A percentile compares a stretch with the other conserved stretches of the same genome.
Evolutionary conservation across 1,140 invertebrate genomes (phyloP).

Genomic region (Zaprionus vittiger): DNA sequence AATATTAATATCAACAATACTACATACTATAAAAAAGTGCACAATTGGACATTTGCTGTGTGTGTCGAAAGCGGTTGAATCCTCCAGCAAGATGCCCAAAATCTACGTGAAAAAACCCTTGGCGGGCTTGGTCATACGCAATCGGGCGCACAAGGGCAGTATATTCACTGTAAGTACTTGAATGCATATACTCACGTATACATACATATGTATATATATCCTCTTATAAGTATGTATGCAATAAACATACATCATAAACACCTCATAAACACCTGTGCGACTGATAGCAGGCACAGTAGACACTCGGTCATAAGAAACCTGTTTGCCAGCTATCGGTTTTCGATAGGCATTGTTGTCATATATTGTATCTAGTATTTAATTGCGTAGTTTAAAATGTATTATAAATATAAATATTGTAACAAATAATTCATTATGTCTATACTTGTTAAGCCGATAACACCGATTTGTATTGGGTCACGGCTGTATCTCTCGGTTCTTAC

Average conservation of each 20-base stretch:
- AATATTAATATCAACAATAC: background rate
- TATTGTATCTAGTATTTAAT: background rate
- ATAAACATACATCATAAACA: constrained; percentile 1
- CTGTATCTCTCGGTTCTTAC: background rate
- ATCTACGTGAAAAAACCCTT: constrained; percentile 84
- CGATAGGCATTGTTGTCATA: background rate
- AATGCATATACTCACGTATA: constrained; percentile 1
- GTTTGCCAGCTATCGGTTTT: background rate
- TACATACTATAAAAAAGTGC: background rate
- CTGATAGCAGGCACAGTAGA: constrained; percentile 32
- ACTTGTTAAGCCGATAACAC: background rate
- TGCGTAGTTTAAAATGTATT: background rate
- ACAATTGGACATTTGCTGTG: constrained; percentile 21
- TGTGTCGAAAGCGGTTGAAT: constrained; percentile 4
- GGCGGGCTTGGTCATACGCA: constrained; percentile 89
- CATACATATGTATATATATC: background rate
- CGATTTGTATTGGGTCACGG: background rate
- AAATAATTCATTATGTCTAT: background rate
- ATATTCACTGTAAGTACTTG: constrained; percentile 88
- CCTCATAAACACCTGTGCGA: constrained; percentile 36
- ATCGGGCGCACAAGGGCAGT: constrained; percentile 90
- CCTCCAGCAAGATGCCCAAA: constrained; percentile 75
- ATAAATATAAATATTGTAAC: background rate
- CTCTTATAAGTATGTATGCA: background rate
- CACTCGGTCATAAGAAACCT: background rate